A percentile compares a stretch with the other conserved stretches of the same genome.
phyloP scores from a whole-genome alignment of 2,113 vertebrate species.

The Leptobrachium ailaonicum region DNA sequence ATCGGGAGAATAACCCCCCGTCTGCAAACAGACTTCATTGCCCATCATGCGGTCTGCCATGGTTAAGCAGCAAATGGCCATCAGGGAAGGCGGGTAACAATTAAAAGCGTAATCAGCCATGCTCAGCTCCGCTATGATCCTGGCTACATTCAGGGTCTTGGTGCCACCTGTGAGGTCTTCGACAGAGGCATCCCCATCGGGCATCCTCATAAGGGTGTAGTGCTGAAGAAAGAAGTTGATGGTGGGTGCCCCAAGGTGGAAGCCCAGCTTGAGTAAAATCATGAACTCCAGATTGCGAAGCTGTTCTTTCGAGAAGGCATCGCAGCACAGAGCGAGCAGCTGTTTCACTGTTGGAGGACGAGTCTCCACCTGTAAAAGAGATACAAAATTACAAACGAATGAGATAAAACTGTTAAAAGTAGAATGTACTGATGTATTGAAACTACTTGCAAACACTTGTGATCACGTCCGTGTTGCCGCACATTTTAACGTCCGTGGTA shows the following conservation, averaged over 20 bases:
- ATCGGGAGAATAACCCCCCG: constrained; percentile 57
- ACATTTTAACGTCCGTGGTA: too few relatives aligned
- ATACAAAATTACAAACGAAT: background rate
- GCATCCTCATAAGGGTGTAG: constrained; percentile 68
- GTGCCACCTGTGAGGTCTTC: constrained; percentile 33
- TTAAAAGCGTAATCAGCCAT: constrained; percentile 89
- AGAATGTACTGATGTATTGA: too few relatives aligned
- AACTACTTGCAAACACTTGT: too few relatives aligned
- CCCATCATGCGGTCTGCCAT: constrained; percentile 72
- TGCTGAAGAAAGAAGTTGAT: constrained; percentile 87
- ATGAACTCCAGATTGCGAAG: constrained; percentile 90
- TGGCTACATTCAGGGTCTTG: constrained; percentile 69
- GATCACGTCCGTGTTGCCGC: too few relatives aligned
- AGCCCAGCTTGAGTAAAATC: constrained; percentile 80
- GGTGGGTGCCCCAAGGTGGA: constrained; percentile 82
- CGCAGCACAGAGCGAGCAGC: constrained; percentile 83
- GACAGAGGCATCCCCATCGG: constrained; percentile 32
- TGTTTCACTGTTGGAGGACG: constrained; percentile 79
- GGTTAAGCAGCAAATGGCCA: constrained; percentile 77
- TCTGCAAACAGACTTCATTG: constrained; percentile 55
- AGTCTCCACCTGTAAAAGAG: constrained; percentile 80
- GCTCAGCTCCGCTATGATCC: constrained; percentile 79
- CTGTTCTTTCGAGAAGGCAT: constrained; percentile 82
- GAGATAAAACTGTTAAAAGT: too few relatives aligned
- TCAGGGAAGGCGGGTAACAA: constrained; percentile 79